Evolutionary conservation across 2,113 vertebrate species (phyloP), one percentile per base, ranked within the genome.

Genomic region (Dissostichus mawsoni): DNA sequence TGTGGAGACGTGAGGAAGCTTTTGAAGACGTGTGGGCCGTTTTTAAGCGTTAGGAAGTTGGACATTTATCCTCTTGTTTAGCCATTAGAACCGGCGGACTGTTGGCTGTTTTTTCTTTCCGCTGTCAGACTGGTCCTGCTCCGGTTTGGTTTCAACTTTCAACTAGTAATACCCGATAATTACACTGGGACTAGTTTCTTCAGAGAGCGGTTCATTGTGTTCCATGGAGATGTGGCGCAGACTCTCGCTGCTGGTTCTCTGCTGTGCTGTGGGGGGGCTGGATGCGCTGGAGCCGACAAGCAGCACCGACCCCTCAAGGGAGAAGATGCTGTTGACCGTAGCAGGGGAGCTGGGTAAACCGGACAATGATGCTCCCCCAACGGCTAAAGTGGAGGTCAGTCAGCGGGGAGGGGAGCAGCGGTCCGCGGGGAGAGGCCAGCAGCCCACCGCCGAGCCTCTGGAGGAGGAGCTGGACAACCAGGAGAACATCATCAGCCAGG

Each of bases 401-500:
- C 16, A 7, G 45, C 79, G 29, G n/a, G 53, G 20, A 48, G 65
- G 12, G 9, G 29, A 20, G 74, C 73, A 17, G 6, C 53, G 5
- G 50, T 1, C 58, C 11, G 48, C 58, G 23, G 36, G 56, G 57
- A n/a, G 53, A 41, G 62, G 8, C 51, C 69, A 53, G 48, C 67
- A 77, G 70, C 51, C 74, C 52, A 78, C 82, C 23, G 25, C 74
- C 11, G 80, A 82, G 64, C 84, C 90, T 25, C 93, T 97, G 92
- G 95, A 97, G 69, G 95, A 97, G 2, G 96, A 97, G 81, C 87
- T 94, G 71, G 96, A 97, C 89, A 97, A 97, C 89, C 96, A 97
- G 71, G 96, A 97, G 90, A 98, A 97, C 78, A 88, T 97, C 61
- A 86, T 98, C 20, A 97, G 96, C 29, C 97, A 98, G 96, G 97